Base-by-base conservation (phyloP, 2,888 invertebrate genomes). In the Ochropleura plecta region DNA sequence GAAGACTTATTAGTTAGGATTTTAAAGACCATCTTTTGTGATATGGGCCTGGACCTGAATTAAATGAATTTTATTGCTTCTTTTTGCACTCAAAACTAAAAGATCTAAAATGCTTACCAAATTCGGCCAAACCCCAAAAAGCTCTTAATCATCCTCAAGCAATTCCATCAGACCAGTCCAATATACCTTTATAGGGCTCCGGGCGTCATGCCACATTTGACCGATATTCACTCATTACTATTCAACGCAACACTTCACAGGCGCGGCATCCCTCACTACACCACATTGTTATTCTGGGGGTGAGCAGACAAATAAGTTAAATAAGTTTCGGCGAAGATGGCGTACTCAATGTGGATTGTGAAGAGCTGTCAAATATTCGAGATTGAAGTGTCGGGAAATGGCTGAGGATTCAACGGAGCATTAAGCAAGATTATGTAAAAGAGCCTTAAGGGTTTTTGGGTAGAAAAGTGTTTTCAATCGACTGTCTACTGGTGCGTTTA, bases 261-360 rank as follows among this genome's bases (percentile, higher is more conserved):
- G 73, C 73, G 70, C 70, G 64, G 83, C 71, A 78, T 66, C 74
- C 72, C 77, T 78, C 81, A 73, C 71, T 53, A 64, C 64, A 51
- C 57, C 51, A 14, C 76, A 83, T 85, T 81, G 70, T 71, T 85
- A 86, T 86, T 81, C 86, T 53, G 70, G 8, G 18, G 48, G 55
- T 71, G 77, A 57, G 55, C 59, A 78, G 79, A 85, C 85, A 87
- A 86, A 86, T 87, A 86, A 86, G 81, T 81, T 84, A 86, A 86
- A 86, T 70, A 86, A 87, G 81, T 87, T 86, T 80, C 57, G 51
- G 65, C 49, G 55, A 73, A 79, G 85, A 85, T 87, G 73, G 73
- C 81, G 74, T 44, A 86, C 78, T 82, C 79, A 69, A 73, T 68
- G 79, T 79, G 83, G 79, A 71, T 83, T 77, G 78, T 72, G 79